These are phyloP conservation scores for Chrysotoxum bicinctum DNA, from an alignment of 2,888 invertebrate genomes.

Conservation along the genomic window DNA sequence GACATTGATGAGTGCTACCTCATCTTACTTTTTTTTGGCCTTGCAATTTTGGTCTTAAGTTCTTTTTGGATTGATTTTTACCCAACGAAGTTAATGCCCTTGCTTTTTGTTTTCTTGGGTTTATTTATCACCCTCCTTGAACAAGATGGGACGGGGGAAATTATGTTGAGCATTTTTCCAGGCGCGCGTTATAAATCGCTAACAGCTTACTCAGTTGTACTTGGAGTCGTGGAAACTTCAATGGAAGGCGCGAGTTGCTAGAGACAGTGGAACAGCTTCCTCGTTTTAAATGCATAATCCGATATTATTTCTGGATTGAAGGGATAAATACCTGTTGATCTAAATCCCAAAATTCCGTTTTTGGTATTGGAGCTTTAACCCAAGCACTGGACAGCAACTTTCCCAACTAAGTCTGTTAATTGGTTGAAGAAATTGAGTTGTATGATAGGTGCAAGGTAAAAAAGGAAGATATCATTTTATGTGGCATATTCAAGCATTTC, in stretches of 20 bases:
- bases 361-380: conserved; percentile 1
- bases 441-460: conserved; percentile 23
- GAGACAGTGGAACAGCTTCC: not conserved
- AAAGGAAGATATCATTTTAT: conserved; percentile 1
- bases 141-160: too few species aligned
- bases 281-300: not conserved
- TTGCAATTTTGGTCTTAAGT: too few species aligned
- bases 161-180: too few species aligned
- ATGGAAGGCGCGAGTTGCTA: not conserved
- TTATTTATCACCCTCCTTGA: too few species aligned
- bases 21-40: too few species aligned
- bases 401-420: conserved; percentile 9
- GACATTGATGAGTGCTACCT: too few species aligned
- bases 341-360: not conserved
- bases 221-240: not conserved
- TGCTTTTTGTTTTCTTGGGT: too few species aligned
- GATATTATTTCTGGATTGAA: conserved; percentile 2
- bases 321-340: not conserved
- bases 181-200: too few species aligned
- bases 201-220: too few species aligned
- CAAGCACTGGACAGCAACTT: not conserved
- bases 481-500: conserved; percentile 29
- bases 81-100: too few species aligned
- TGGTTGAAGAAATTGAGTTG: conserved; percentile 31
- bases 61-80: too few species aligned